Percentiles rank a stretch among this genome's conserved stretches.
phyloP scores from a whole-genome alignment of 1,140 invertebrate species.

The Drosophila mayri region DNA sequence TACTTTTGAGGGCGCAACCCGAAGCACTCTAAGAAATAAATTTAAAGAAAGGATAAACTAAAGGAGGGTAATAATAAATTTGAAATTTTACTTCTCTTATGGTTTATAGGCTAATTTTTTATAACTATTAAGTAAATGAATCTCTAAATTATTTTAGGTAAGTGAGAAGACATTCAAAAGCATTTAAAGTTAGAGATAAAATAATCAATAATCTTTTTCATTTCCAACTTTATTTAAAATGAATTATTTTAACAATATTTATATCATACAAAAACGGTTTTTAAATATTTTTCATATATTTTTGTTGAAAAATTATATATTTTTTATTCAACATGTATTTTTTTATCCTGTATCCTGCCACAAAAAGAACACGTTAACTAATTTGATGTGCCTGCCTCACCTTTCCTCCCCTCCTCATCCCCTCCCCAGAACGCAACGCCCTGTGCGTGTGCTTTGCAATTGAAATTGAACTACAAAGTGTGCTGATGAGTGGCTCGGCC shows the following conservation, averaged over 20 bases:
- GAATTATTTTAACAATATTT: no score
- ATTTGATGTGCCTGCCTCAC: conserved; percentile 56
- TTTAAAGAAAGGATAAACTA: not conserved
- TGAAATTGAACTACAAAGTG: conserved; percentile 78
- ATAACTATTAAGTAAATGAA: no score
- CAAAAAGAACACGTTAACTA: conserved; percentile 69
- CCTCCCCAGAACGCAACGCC: conserved; percentile 4
- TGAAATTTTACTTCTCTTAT: no score
- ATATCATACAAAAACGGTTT: no score
- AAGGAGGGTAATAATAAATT: not conserved
- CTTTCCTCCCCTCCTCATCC: conserved; percentile 21
- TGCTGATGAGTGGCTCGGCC: conserved; percentile 37
- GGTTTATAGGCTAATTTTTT: no score
- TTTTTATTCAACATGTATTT: not conserved
- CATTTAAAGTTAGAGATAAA: no score
- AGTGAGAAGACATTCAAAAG: no score
- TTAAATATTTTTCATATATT: not conserved
- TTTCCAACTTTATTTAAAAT: no score
- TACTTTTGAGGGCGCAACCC: conserved; percentile 42
- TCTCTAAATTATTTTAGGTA: no score
- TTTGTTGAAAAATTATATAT: not conserved
- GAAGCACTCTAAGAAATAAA: conserved; percentile 30
- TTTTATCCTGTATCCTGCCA: conserved; percentile 4
- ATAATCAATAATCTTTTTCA: no score
- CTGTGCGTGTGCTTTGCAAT: conserved; percentile 72